Conservation (phyloP, 23 tunicate genomes). For the Aplidium turbinatum region DNA sequence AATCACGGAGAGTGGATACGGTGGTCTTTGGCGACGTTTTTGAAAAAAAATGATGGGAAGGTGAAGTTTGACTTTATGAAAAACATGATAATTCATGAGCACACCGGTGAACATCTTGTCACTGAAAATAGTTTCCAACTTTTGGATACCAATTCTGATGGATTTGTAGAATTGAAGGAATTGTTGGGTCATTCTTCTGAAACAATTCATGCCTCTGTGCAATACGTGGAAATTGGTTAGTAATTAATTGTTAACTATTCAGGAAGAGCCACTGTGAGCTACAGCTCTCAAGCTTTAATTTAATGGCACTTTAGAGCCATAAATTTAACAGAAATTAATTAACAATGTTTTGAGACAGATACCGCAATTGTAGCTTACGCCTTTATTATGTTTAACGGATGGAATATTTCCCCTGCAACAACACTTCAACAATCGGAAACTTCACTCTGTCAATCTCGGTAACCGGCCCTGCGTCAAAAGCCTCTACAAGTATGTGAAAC, state of each 20-base stretch:
- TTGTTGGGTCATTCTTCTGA: background rate
- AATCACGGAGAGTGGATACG: slow-evolving; percentile 48
- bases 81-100: slow-evolving; percentile 16
- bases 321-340: too few relatives aligned
- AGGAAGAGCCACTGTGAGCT: background rate
- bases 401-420: too few relatives aligned
- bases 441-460: too few relatives aligned
- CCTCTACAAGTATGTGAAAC: too few relatives aligned
- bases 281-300: background rate
- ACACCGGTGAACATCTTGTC: slow-evolving; percentile 18
- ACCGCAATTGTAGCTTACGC: too few relatives aligned
- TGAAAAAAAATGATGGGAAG: background rate
- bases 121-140: background rate
- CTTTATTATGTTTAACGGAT: too few relatives aligned
- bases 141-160: slow-evolving; percentile 1
- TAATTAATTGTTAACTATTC: background rate
- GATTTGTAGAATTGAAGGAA: background rate
- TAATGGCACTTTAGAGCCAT: too few relatives aligned
- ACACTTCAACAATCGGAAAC: too few relatives aligned
- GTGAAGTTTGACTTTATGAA: background rate
- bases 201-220: slow-evolving; percentile 4
- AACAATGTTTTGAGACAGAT: too few relatives aligned
- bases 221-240: slow-evolving; percentile 22
- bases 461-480: too few relatives aligned
- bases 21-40: slow-evolving; percentile 3